phyloP scores from a whole-genome alignment of 2,113 vertebrate species.

The Lethenteron reissneri region DNA sequence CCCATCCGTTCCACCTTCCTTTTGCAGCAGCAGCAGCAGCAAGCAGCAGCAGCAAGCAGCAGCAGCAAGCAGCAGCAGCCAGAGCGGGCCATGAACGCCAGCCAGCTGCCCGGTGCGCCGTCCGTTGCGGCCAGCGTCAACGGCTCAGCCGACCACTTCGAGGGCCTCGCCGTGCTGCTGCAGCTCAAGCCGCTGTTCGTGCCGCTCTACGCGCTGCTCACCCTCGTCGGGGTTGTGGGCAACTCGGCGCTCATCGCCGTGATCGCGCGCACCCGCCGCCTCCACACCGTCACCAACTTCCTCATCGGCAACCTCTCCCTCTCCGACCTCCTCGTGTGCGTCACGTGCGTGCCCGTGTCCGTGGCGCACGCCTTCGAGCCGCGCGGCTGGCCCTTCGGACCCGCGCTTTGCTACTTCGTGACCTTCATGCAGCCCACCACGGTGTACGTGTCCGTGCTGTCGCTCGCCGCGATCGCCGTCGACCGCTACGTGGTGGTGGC shows the following conservation, averaged over 20 bases:
- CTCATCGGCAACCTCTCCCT: slow-evolving; percentile 47
- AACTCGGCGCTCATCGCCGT: slow-evolving; percentile 50
- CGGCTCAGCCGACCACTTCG: slow-evolving; percentile 17
- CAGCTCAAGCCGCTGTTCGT: slow-evolving; percentile 44
- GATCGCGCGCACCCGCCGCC: slow-evolving; percentile 41
- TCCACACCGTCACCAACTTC: slow-evolving; percentile 55
- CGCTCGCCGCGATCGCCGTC: slow-evolving; percentile 48
- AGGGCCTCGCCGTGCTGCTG: slow-evolving; percentile 36
- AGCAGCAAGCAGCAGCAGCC: no score
- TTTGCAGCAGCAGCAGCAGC: no score
- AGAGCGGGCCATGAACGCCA: no score
- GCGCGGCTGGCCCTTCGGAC: slow-evolving; percentile 46
- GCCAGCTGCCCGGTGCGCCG: no score
- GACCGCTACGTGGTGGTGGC: slow-evolving; percentile 52
- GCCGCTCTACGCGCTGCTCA: slow-evolving; percentile 34
- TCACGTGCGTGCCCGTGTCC: slow-evolving; percentile 46
- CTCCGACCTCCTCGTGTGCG: slow-evolving; percentile 48
- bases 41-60: no score
- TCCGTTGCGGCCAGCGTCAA: no score
- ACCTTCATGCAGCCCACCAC: slow-evolving; percentile 41
- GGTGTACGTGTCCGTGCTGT: slow-evolving; percentile 42
- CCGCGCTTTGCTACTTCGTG: slow-evolving; percentile 42
- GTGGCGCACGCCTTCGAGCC: slow-evolving; percentile 46
- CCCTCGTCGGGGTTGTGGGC: slow-evolving; percentile 33
- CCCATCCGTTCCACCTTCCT: no score